phyloP scores from a whole-genome alignment of 2,113 vertebrate genomes.

The Antechinus stuartii region DNA sequence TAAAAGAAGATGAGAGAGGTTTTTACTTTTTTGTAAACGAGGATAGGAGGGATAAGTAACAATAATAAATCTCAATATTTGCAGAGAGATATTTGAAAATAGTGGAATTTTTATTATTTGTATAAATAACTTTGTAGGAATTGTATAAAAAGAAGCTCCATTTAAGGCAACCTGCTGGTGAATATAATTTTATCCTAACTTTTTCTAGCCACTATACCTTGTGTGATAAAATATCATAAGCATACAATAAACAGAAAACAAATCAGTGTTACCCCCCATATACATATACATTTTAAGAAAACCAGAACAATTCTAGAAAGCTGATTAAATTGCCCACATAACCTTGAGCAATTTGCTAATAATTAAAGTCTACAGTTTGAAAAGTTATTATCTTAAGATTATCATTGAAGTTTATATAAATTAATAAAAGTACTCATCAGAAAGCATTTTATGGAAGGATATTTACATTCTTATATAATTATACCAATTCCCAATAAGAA shows the following conservation, averaged over 20 bases:
- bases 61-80: background rate
- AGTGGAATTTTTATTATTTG: conserved; percentile 84
- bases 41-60: too few relatives aligned
- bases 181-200: conserved; percentile 43
- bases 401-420: background rate
- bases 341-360: background rate
- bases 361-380: background rate
- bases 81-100: conserved; percentile 81
- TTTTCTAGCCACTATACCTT: background rate
- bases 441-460: conserved; percentile 10
- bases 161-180: conserved; percentile 82
- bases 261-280: too few relatives aligned
- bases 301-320: background rate
- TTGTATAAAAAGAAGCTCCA: conserved; percentile 71
- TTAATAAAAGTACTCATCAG: conserved; percentile 1
- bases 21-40: too few relatives aligned
- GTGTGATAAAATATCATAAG: background rate
- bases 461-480: background rate
- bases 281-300: background rate
- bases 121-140: conserved; percentile 79
- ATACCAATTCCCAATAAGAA: background rate
- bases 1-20: background rate
- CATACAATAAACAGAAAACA: background rate
- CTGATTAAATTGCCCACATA: background rate
- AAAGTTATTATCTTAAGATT: background rate